Evolutionary conservation across 2,797 vertebrate genomes (phyloP), one percentile per base, ranked within the genome.

Genomic region (Sebastes aleutianus): DNA sequence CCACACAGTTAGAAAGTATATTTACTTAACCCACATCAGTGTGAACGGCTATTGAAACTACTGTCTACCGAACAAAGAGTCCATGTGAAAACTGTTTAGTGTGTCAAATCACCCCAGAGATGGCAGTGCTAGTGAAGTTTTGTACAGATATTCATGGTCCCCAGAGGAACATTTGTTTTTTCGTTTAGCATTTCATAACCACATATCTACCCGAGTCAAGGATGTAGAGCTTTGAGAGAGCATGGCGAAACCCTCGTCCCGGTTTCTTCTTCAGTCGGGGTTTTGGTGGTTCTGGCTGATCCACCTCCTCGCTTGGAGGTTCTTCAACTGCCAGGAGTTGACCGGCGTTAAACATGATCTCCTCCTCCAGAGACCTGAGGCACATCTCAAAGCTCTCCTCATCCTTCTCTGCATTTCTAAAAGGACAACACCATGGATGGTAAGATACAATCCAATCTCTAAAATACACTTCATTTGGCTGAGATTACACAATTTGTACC

Each of bases 291-390:
- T 82, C 74, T 12, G 85, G 85, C 68, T 92, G 27, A 0, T 88
- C 87, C 70, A 36, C 74, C 7, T 0, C 32, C 18, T 91, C 74
- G 3, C 3, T 29, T 1, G 6, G 26, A 39, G 69, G 54, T 10
- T 87, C 86, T 24, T 89, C 82, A n/a, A 54, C 22, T 1, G 22
- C 34, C 57, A 93, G 85, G 59, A 91, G 84, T 80, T 89, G 82
- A 24, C 90, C 84, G 0, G 20, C 89, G 1, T 85, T 92, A 50
- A 91, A 93, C 87, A 88, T 76, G 77, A 92, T 90, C 88, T 93
- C 90, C 64, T 90, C 89, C 77, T 91, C 83, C 83, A 93, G 87
- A 69, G 90, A 88, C 57, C 71, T 69, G 65, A 94, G 4, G 26
- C 91, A 83, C 82, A 59, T 34, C 32, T 93, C 87, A 54, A 94